Base-by-base conservation (phyloP, 2,797 vertebrate species). In the Pyrocephalus nanus region DNA sequence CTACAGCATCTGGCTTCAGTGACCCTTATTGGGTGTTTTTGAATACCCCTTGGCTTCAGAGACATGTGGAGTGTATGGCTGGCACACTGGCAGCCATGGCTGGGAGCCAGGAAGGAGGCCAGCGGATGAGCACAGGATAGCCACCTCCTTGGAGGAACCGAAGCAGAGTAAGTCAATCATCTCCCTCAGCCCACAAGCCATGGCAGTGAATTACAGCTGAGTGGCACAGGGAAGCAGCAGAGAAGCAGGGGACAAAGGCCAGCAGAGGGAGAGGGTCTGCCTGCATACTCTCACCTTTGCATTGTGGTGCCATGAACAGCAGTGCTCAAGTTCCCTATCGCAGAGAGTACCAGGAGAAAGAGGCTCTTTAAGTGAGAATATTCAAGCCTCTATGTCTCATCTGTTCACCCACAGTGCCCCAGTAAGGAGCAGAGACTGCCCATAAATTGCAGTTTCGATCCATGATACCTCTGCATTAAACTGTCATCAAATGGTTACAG, bases 361-460 rank as follows among this genome's bases (percentile, higher is more conserved):
- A 40, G 5, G 40, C 70, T 74, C 74, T 74, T 91, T 91, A 90
- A 95, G 85, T 60, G 80, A 96, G 91, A 66, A 74, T 43, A 2
- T 80, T 93, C 86, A 19, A 64, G 84, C 58, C 74, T 95, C 96
- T 91, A 71, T 88, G 90, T 86, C 95, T 96, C 36, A 1, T 86
- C 53, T 62, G 91, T 96, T 96, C 85, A 90, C 90, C 92, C 29
- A 16, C 93, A n/a, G 93, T 55, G 85, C 83, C 72, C 66, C 51
- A 73, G 92, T 69, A 65, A 92, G 88, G 86, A 96, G 94, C 47
- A 75, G 75, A 81, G 48, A 62, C 53, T 60, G 87, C 36, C 81
- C 82, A 91, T 81, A 96, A 97, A 95, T 58, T 45, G 79, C 70
- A 57, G 97, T 66, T 87, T 96, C 95, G 95, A 97, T 96, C 91